Conservation (phyloP, 2,113 vertebrate genomes). For the Cebidichthys violaceus region DNA sequence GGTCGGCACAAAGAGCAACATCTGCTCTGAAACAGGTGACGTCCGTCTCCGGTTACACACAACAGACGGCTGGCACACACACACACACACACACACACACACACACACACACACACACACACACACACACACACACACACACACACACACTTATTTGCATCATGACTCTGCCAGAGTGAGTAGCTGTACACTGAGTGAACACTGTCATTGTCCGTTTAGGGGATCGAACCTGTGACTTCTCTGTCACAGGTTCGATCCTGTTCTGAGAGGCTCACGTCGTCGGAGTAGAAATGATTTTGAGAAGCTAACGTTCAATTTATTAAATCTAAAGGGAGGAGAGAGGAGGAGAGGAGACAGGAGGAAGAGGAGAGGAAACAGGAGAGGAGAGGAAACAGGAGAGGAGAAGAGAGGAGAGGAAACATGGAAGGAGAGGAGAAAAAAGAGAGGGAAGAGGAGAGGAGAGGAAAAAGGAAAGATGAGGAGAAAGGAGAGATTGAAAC, state of each 20-base stretch:
- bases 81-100: constrained; percentile 31
- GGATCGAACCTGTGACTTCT: background rate
- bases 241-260: background rate
- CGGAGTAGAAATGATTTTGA: background rate
- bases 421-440: too few species aligned
- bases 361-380: too few species aligned
- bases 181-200: too few species aligned
- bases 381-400: too few species aligned
- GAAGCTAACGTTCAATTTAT: background rate
- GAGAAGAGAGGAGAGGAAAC: too few species aligned
- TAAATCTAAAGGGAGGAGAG: background rate
- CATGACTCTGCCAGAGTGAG: too few species aligned
- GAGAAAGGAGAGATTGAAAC: background rate
- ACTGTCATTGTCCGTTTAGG: background rate
- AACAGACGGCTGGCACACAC: constrained; percentile 2
- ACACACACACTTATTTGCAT: too few species aligned
- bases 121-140: background rate
- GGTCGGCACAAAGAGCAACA: constrained; percentile 17
- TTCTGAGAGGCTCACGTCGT: background rate
- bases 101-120: constrained; percentile 10
- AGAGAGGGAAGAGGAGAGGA: too few species aligned
- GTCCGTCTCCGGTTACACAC: constrained; percentile 40
- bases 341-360: too few species aligned
- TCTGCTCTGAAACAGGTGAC: constrained; percentile 37
- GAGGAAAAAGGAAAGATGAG: too few species aligned